Evolutionary conservation across 2,113 vertebrate genomes (phyloP).

Genomic region (Lepus americanus): DNA sequence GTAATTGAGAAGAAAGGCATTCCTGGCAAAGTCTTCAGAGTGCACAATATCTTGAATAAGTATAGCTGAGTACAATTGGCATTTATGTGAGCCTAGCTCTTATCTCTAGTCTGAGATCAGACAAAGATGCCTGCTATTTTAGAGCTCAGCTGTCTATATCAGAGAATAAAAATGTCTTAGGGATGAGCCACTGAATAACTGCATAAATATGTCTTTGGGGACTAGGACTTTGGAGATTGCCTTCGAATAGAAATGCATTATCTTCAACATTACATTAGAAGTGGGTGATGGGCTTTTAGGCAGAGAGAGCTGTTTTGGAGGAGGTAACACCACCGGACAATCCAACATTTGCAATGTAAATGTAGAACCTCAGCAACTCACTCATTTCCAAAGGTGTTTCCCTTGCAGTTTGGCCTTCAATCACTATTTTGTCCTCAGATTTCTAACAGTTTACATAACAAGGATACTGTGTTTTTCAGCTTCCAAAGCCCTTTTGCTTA

Average conservation of each 20-base stretch:
- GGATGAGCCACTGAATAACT: not conserved
- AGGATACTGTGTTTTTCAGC: not conserved
- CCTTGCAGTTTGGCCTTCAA: not conserved
- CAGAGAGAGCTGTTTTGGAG: not conserved
- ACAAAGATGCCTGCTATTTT: not conserved
- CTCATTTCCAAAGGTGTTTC: not conserved
- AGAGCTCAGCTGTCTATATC: not conserved
- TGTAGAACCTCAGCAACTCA: not conserved
- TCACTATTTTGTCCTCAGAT: not conserved
- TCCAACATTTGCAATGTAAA: not conserved
- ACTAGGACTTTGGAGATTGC: not conserved
- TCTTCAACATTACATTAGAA: not conserved
- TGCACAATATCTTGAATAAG: slow-evolving; percentile 8
- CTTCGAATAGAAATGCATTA: not conserved
- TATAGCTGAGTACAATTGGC: not conserved
- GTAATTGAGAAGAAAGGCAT: not conserved
- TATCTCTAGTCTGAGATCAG: not conserved
- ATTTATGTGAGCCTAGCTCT: not conserved
- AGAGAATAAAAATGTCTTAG: slow-evolving; percentile 31
- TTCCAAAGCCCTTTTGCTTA: not conserved
- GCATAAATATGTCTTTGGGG: not conserved
- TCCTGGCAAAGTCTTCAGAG: not conserved
- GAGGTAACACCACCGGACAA: not conserved
- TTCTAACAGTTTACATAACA: not conserved
- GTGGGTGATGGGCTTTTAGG: not conserved